phyloP scores from a whole-genome alignment of 2,797 vertebrate genomes.

The Coregonus sp. region DNA sequence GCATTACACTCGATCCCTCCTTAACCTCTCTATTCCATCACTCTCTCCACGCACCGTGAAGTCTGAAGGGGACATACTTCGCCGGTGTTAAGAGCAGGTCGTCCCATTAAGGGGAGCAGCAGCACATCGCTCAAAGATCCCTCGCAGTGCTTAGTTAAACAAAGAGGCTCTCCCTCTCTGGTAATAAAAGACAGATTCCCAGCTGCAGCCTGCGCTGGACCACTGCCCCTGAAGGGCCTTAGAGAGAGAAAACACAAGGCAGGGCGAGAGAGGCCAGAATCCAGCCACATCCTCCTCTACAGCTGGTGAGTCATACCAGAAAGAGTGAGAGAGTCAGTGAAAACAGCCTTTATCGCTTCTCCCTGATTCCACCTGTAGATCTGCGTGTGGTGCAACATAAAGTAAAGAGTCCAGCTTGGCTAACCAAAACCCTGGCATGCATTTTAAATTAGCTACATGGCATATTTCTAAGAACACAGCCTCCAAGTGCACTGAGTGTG shows the following conservation, averaged over 20 bases:
- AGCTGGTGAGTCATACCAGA: neutral
- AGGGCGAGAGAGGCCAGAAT: neutral
- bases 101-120: constrained; percentile 18
- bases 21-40: constrained; percentile 10
- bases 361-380: neutral
- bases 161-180: constrained; percentile 8
- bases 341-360: neutral
- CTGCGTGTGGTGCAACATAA: neutral
- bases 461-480: neutral
- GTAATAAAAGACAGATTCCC: constrained; percentile 19
- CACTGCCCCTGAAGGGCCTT: neutral
- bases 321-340: neutral
- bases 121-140: neutral
- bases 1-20: neutral
- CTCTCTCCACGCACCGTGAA: neutral
- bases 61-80: constrained; percentile 1
- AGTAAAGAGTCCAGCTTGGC: neutral
- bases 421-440: neutral
- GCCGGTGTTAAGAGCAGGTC: neutral
- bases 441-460: neutral
- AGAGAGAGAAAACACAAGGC: constrained; percentile 7
- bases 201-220: constrained; percentile 7
- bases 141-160: constrained; percentile 19
- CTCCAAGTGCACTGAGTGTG: neutral
- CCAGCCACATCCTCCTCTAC: neutral